phyloP scores from a whole-genome alignment of 2,113 vertebrate species.

The Pampusana beccarii region DNA sequence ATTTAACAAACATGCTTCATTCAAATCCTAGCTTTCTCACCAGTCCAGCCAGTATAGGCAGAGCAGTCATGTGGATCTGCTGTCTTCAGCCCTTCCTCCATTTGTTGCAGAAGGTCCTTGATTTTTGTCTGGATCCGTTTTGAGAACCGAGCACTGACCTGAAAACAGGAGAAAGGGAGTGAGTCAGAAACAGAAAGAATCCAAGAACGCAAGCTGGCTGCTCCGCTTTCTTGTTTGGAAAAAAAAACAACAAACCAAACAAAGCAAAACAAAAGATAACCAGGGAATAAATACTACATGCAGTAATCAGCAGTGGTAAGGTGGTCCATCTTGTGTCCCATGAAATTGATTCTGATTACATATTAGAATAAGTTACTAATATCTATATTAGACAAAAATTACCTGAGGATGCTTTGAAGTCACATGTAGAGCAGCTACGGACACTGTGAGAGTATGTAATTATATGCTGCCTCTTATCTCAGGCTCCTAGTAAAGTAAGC shows the following conservation, averaged over 20 bases:
- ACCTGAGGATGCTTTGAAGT: background rate
- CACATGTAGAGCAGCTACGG: background rate
- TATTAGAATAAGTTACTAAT: background rate
- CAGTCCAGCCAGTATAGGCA: slow-evolving; percentile 95
- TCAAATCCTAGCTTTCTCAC: slow-evolving; percentile 64
- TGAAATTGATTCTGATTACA: background rate
- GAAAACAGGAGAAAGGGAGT: background rate
- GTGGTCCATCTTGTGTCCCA: background rate
- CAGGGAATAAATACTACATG: background rate
- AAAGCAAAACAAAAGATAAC: background rate
- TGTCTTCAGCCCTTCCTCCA: slow-evolving; percentile 97
- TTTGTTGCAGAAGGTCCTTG: slow-evolving; percentile 93
- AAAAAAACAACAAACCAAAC: background rate
- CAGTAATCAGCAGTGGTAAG: background rate
- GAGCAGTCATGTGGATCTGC: slow-evolving; percentile 96
- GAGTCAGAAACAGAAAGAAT: background rate
- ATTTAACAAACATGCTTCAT: background rate
- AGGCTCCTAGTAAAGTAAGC: background rate
- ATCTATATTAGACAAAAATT: background rate
- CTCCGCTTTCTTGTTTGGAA: background rate
- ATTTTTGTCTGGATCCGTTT: slow-evolving; percentile 91
- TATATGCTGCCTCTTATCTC: background rate
- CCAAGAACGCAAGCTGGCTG: background rate
- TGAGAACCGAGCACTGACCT: slow-evolving; percentile 83
- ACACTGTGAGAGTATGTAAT: background rate